A percentile compares a stretch with the other conserved stretches of the same genome.
Evolutionary conservation across 2,113 vertebrate species (phyloP).

Genomic region (Aleadryas rufinucha): DNA sequence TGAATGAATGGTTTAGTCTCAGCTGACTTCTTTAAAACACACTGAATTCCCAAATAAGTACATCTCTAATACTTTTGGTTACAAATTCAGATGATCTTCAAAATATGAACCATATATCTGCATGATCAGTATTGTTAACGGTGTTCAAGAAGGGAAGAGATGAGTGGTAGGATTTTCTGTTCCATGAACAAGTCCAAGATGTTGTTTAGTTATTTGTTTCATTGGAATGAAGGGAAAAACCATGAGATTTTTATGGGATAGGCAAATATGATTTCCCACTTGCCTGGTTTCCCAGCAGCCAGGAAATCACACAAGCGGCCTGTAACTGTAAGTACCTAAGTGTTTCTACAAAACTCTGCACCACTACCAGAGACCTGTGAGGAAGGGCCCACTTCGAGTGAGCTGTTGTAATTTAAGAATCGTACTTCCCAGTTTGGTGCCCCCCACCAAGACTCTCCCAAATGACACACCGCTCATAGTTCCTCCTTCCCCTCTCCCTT

Average conservation of each 20-base stretch:
- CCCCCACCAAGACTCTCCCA: not conserved
- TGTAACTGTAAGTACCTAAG: not conserved
- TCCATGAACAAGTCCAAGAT: not conserved
- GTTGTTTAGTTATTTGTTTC: not conserved
- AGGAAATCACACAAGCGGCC: not conserved
- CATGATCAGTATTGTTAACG: not conserved
- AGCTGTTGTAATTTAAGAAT: not conserved
- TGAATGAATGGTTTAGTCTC: not conserved
- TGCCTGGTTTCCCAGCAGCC: not conserved
- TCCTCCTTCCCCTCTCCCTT: not conserved
- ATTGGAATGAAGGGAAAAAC: not conserved
- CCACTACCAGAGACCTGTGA: not conserved
- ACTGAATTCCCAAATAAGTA: not conserved
- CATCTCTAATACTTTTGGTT: not conserved
- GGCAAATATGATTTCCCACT: not conserved
- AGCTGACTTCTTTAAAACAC: not conserved
- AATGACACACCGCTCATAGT: not conserved
- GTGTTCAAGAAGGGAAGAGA: not conserved
- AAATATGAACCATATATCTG: not conserved
- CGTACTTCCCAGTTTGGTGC: not conserved
- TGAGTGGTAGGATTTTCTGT: not conserved
- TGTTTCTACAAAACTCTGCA: not conserved
- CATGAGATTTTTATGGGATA: not conserved
- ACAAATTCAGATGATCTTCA: not conserved
- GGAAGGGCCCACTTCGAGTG: accelerated